Evolutionary conservation across 2,113 vertebrate genomes (phyloP), one percentile per base, ranked within the genome.

Genomic region (Ahaetulla prasina): DNA sequence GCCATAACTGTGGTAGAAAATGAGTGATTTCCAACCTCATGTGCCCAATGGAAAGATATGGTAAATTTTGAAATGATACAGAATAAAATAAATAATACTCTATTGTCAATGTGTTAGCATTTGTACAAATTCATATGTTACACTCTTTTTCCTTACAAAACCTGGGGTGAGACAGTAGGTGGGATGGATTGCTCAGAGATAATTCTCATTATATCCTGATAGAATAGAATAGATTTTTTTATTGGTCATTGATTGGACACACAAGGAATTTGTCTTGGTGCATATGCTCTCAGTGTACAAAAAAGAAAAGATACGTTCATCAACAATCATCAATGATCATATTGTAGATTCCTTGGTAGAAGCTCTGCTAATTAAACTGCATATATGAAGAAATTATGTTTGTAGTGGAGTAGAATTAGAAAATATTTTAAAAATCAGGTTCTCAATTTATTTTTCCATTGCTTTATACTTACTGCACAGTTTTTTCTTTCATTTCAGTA

Each of bases 121-220:
- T 39, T 18, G n/a, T 39, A 87, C 11, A 52, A 14, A 52, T 55
- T 39, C 63, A 39, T 63, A 27, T 68, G 57, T 74, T 88, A 53
- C 25, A 0, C 94, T 95, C 3, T 6, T 94, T 68, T 92, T 54
- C 88, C 55, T 92, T 89, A 80, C 93, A 91, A 80, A 93, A 92
- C 55, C 6, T 18, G 53, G 60, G 60, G 10, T 63, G 60, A 25
- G 39, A 6, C 4, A 63, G 35, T 39, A 47, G 10, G 4, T 84
- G 22, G 45, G 55, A 50, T 22, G 35, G 22, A 63, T 52, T 49
- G 11, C n/a, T 50, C 2, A 91, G 4, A 53, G 89, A 53, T 30
- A 10, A 91, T 55, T 91, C 39, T 57, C 63, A 52, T 49, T n/a
- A 74, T 25, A 52, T 1, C 45, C 30, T 80, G 35, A n/a, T n/a